Evolutionary conservation across 2,888 invertebrate genomes (phyloP), one percentile per base, ranked within the genome.

Genomic region (Dicyrtoma fusca): DNA sequence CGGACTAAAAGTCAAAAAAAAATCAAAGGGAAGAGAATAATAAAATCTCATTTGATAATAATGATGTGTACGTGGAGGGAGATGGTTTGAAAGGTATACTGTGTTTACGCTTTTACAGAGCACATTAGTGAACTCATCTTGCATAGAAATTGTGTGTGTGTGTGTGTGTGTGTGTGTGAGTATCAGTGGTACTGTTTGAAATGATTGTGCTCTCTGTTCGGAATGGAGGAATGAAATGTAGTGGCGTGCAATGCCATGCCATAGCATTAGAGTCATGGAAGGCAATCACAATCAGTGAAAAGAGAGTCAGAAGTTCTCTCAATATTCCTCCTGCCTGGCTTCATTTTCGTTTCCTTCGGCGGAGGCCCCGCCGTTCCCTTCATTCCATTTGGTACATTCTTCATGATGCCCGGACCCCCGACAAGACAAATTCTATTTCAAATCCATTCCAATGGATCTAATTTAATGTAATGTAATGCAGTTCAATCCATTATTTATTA

Each of bases 401-500:
- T 62, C 49, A 63, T 70, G 51, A 65, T 65, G 65, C 64, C 55
- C 45, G 57, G 64, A 64, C 71, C 71, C 71, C 68, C 69, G 65
- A 71, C 65, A 71, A 71, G 71, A 69, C 61, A 69, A 71, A 71
- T 71, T 71, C 70, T 70, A 70, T 70, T 70, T 63, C 70, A 55
- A 59, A 65, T 59, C 65, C 71, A 71, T 71, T 71, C 71, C 71
- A 71, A 65, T 64, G 64, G 71, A 71, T 71, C 64, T 71, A 71
- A 71, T 71, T 70, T 70, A 70, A 69, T 47, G 69, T 71, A 62
- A 65, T 71, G 71, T 71, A 71, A 71, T 71, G 65, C 42, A 64
- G 57, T 65, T 71, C 71, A 71, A 71, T 71, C 59, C 71, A 71
- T 71, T 65, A 71, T 65, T 71, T 71, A 65, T 71, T 71, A 64